A percentile compares a stretch with the other conserved stretches of the same genome.
These are phyloP conservation scores for Dolichallabes microphthalmus DNA, from an alignment of 2,113 vertebrate species.

Conservation along the genomic window DNA sequence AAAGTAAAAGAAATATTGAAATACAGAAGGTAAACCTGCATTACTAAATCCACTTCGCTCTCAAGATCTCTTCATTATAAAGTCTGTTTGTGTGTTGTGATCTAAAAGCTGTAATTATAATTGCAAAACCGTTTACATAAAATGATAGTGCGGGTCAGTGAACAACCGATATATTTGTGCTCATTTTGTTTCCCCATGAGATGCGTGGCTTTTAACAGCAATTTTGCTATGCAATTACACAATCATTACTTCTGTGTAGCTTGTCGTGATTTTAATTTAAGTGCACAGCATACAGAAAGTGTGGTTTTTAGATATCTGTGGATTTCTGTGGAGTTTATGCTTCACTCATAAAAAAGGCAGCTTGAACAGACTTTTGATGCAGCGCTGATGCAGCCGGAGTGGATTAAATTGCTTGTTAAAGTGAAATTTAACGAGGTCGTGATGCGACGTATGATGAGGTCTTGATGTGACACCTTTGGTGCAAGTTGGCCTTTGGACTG, in stretches of 20 bases:
- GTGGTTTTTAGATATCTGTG: neutral
- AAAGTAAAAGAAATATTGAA: no score
- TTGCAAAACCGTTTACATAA: no score
- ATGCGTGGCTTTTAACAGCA: neutral
- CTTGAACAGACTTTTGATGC: neutral
- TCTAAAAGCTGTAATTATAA: no score
- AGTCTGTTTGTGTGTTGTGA: neutral
- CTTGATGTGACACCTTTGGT: neutral
- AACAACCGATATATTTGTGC: neutral
- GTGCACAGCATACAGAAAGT: neutral
- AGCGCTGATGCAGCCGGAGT: neutral
- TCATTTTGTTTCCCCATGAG: neutral
- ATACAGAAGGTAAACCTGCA: no score
- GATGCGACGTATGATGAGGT: no score
- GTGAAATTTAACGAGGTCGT: neutral
- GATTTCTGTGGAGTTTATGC: neutral
- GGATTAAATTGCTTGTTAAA: neutral
- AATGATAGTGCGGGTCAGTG: neutral
- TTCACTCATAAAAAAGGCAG: neutral
- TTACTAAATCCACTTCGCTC: neutral
- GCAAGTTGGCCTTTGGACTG: neutral
- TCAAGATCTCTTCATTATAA: neutral
- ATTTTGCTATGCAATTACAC: neutral
- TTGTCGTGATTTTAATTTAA: neutral
- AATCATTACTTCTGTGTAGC: neutral